phyloP scores from a whole-genome alignment of 2,888 invertebrate species.

The Coelogynopora nodosa region DNA sequence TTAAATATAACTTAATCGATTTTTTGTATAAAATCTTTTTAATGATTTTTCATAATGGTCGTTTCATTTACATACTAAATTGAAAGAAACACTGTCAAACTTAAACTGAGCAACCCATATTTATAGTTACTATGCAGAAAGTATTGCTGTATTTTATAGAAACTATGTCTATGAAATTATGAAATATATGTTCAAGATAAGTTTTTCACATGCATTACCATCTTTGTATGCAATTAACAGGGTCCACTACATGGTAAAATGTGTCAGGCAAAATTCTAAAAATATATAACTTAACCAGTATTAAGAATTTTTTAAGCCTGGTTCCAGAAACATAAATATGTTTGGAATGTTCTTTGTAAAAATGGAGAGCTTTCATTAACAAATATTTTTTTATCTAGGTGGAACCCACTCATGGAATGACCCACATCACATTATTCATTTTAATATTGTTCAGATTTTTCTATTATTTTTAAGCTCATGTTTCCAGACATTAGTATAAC shows the following conservation, averaged over 20 bases:
- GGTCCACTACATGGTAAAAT: too few relatives aligned
- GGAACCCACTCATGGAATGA: background rate
- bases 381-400: background rate
- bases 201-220: background rate
- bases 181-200: background rate
- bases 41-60: background rate
- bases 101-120: background rate
- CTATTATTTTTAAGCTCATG: too few relatives aligned
- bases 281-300: background rate
- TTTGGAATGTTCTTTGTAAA: background rate
- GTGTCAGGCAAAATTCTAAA: background rate
- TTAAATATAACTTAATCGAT: background rate
- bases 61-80: background rate
- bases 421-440: too few relatives aligned
- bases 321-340: background rate
- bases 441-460: too few relatives aligned
- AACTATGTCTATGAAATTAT: background rate
- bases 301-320: background rate
- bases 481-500: too few relatives aligned
- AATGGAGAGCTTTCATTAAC: background rate
- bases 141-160: background rate
- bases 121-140: background rate
- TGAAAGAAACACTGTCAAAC: background rate
- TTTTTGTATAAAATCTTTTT: background rate
- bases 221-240: background rate